Percentiles rank a stretch among this genome's conserved stretches.
Conservation (phyloP, 1,140 invertebrate species). For the Macrocentrus cingulum region DNA sequence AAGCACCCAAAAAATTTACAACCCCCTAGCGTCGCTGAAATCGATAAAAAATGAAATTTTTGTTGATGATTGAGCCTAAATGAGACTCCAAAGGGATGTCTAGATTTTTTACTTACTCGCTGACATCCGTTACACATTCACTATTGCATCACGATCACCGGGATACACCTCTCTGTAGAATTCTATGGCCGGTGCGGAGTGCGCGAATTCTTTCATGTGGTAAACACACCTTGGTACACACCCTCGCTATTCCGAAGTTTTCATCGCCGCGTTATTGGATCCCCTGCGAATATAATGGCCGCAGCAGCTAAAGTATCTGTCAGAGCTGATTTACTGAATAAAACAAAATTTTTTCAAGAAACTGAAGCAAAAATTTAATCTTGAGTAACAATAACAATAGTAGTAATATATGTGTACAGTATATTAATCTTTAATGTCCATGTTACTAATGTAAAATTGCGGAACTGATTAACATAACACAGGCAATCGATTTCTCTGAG, state of each 20-base stretch:
- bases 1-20: too few relatives aligned
- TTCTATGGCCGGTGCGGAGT: constrained; percentile 29
- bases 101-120: constrained; percentile 36
- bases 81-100: constrained; percentile 12
- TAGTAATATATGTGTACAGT: too few relatives aligned
- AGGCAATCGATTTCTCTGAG: too few relatives aligned
- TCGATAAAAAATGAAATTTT: too few relatives aligned
- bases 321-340: constrained; percentile 9
- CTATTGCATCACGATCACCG: constrained; percentile 44
- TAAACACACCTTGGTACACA: constrained; percentile 48
- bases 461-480: too few relatives aligned
- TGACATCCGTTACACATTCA: constrained; percentile 54
- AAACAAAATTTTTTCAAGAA: background rate
- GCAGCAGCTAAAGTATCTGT: background rate
- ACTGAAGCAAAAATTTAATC: background rate
- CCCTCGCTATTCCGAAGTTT: constrained; percentile 38
- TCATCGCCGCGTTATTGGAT: constrained; percentile 9
- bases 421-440: too few relatives aligned
- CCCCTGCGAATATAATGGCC: background rate
- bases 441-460: too few relatives aligned
- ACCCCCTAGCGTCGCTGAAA: too few relatives aligned
- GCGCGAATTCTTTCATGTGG: constrained; percentile 44
- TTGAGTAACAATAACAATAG: background rate
- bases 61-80: too few relatives aligned
- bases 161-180: constrained; percentile 39